Evolutionary conservation across 1,140 invertebrate species (phyloP).

Genomic region (Listronotus bonariensis): DNA sequence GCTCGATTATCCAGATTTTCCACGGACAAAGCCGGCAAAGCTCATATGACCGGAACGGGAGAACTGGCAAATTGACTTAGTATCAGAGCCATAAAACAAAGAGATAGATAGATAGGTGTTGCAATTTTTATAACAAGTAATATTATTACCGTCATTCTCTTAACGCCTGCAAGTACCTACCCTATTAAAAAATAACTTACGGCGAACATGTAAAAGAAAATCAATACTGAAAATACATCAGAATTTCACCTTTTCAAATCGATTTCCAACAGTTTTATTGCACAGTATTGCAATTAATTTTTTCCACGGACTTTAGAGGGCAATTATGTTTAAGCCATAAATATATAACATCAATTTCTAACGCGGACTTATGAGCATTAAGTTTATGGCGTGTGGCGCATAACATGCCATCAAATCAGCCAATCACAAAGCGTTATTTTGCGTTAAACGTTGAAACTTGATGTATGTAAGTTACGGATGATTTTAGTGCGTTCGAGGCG

Average conservation of each 20-base stretch:
- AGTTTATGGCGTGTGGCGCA: constrained; percentile 1
- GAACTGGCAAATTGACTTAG: too few species aligned
- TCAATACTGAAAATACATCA: background rate
- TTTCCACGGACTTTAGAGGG: constrained; percentile 11
- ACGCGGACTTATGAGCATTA: constrained; percentile 1
- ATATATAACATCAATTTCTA: constrained; percentile 10
- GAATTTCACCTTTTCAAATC: background rate
- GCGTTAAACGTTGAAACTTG: constrained; percentile 2
- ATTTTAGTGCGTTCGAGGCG: background rate
- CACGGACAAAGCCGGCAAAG: too few species aligned
- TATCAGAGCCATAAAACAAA: too few species aligned
- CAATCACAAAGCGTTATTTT: constrained; percentile 1
- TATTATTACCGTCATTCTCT: too few species aligned
- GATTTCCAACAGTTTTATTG: constrained; percentile 11
- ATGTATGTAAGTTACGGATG: constrained; percentile 6
- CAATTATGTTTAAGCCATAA: constrained; percentile 10
- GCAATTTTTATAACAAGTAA: too few species aligned
- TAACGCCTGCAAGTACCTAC: too few species aligned
- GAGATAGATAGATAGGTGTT: too few species aligned
- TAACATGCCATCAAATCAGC: background rate
- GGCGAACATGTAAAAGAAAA: too few species aligned
- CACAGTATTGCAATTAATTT: constrained; percentile 9
- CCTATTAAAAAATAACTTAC: too few species aligned
- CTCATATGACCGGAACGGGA: too few species aligned
- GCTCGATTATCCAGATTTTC: too few species aligned